Evolutionary conservation across 2,888 invertebrate species (phyloP).

Genomic region (Eilema depressum): DNA sequence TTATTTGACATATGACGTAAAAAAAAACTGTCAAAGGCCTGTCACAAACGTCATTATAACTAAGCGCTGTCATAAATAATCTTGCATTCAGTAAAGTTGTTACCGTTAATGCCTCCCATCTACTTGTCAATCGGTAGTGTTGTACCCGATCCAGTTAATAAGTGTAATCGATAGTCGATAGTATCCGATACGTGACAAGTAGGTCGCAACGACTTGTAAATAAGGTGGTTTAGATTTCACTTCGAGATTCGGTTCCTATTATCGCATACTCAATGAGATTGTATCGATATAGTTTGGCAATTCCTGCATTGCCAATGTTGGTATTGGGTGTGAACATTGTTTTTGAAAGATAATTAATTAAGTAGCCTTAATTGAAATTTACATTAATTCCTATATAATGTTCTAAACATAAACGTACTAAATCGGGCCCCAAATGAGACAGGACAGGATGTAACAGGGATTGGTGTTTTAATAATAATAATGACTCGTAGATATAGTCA

Average conservation of each 20-base stretch:
- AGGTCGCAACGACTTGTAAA: constrained; percentile 54
- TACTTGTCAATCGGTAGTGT: constrained; percentile 62
- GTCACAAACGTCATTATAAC: background rate
- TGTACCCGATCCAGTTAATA: constrained; percentile 59
- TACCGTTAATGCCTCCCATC: constrained; percentile 56
- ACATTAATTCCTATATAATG: background rate
- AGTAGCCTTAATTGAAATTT: background rate
- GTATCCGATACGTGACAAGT: constrained; percentile 59
- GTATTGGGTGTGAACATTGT: constrained; percentile 11
- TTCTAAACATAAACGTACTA: too few species aligned
- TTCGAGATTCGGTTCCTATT: constrained; percentile 45
- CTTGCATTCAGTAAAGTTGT: constrained; percentile 1
- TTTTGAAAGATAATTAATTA: background rate
- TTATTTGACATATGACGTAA: background rate
- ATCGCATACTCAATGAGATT: constrained; percentile 41
- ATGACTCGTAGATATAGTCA: too few species aligned
- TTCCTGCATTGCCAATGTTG: constrained; percentile 4
- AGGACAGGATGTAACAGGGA: too few species aligned
- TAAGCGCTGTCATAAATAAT: background rate
- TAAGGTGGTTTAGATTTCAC: constrained; percentile 47
- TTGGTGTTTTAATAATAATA: too few species aligned
- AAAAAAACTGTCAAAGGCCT: background rate
- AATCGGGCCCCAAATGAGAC: too few species aligned
- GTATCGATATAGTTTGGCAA: constrained; percentile 29
- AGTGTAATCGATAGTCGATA: constrained; percentile 66